Evolutionary conservation across 2,797 vertebrate species (phyloP), one percentile per base, ranked within the genome.

Genomic region (Chaenodraco wilsoni): DNA sequence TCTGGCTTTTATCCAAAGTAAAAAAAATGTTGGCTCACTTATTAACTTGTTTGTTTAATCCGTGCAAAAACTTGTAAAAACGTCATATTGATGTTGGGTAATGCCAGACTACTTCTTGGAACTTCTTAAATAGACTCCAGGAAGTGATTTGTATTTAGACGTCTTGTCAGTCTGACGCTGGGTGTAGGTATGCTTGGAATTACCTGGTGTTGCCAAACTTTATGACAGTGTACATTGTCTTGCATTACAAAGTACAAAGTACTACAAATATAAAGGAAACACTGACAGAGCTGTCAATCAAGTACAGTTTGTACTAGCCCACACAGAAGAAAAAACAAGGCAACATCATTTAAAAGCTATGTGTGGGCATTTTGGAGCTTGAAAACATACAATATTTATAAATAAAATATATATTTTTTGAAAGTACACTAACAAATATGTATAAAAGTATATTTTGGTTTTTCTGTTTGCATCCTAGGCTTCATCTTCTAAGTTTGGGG

Each of bases 401-500:
- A 37, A 37, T 37, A 37, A 7, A 37, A 27, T 27, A 27, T 27
- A 27, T 27, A 5, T 27, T 8, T 37, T 37, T 37, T 23, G 23
- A 37, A 37, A 37, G 33, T 37, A 37, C 33, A 37, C 33, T 9
- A 37, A 37, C 33, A 37, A 37, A 37, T 37, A 37, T 37, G 8
- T 37, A 37, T 37, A 37, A 7, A 37, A 37, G 6, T 37, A 37
- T 9, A 1, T 37, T 37, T 37, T 9, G 8, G 33, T 37, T 71
- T 14, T 23, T 64, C 19, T 27, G 23, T 8, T 69, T 64, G 60
- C 9, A 9, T 61, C 31, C 9, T n/a, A 90, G 90, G 70, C 50
- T 54, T 81, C 73, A 0, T 62, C 74, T 9, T 95, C 93, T 19
- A 95, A 93, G 0, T 90, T 94, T 59, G 91, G 86, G 60, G 91